Conservation (phyloP, 2,797 vertebrate genomes). For the Halcyon smyrnensis region DNA sequence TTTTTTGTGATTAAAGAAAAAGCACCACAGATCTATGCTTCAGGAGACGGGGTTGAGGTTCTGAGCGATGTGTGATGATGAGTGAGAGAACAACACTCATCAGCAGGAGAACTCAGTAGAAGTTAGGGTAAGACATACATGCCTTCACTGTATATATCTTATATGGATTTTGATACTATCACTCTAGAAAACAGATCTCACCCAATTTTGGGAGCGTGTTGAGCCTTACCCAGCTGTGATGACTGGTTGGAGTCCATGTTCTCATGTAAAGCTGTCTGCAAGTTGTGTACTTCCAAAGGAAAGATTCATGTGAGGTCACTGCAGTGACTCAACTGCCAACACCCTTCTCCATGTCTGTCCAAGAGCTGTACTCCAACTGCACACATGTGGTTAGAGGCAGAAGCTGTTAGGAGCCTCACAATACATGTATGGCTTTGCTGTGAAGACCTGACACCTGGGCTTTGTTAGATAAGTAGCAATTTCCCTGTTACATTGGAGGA, state of each 20-base stretch:
- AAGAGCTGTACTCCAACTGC: accelerated
- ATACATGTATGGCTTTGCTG: neutral
- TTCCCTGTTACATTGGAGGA: neutral
- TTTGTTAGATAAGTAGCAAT: neutral
- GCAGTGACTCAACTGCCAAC: neutral
- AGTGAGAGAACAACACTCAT: neutral
- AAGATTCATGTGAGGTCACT: neutral
- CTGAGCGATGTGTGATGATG: neutral
- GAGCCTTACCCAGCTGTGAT: neutral
- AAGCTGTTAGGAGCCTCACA: neutral
- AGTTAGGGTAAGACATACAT: neutral
- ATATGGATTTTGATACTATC: neutral
- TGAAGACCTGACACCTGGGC: neutral
- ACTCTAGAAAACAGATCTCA: neutral
- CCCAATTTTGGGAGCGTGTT: neutral
- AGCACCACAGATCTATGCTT: neutral
- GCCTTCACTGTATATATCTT: neutral
- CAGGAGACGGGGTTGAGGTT: neutral
- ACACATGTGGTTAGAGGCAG: accelerated
- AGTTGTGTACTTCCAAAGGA: neutral
- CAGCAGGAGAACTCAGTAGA: neutral
- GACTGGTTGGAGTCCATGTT: neutral
- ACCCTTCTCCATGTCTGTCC: neutral
- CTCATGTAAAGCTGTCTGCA: neutral
- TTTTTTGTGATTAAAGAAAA: neutral